These are phyloP conservation scores for Drosophila subquinaria DNA, from an alignment of 2,888 invertebrate genomes.

Conservation along the genomic window DNA sequence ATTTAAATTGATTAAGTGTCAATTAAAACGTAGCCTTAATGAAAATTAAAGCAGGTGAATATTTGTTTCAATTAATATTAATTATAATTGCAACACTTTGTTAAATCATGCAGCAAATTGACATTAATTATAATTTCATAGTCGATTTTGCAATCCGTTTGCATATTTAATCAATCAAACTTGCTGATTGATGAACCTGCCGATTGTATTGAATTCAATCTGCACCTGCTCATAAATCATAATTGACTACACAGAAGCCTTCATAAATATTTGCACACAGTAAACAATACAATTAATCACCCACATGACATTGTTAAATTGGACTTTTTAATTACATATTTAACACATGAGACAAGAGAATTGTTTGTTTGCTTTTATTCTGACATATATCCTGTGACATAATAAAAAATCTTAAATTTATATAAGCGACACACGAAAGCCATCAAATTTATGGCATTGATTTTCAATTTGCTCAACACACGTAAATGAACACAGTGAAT, in stretches of 20 bases:
- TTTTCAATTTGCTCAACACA: slow-evolving; percentile 43
- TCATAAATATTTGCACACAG: slow-evolving; percentile 58
- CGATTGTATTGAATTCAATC: slow-evolving; percentile 14
- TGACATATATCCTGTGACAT: background rate
- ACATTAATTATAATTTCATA: slow-evolving; percentile 62
- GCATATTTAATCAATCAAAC: slow-evolving; percentile 15
- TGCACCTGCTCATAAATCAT: slow-evolving; percentile 67
- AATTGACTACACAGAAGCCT: slow-evolving; percentile 48
- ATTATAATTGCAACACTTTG: slow-evolving; percentile 33
- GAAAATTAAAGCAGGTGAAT: slow-evolving; percentile 17
- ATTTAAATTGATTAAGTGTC: slow-evolving; percentile 19
- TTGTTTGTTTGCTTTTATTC: background rate
- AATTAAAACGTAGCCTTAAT: slow-evolving; percentile 17
- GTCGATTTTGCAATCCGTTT: slow-evolving; percentile 48
- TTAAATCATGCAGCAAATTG: slow-evolving; percentile 28
- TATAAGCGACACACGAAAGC: background rate
- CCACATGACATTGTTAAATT: slow-evolving; percentile 28
- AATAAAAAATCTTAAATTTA: background rate
- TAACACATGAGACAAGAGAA: background rate
- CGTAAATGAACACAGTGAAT: slow-evolving; percentile 21
- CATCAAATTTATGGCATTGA: slow-evolving; percentile 47
- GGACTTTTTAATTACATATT: slow-evolving; percentile 16
- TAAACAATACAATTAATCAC: slow-evolving; percentile 60
- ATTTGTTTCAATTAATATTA: slow-evolving; percentile 33
- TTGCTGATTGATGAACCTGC: slow-evolving; percentile 37